Evolutionary conservation across 2,888 invertebrate species (phyloP).

Genomic region (Ennomos quercinarius): DNA sequence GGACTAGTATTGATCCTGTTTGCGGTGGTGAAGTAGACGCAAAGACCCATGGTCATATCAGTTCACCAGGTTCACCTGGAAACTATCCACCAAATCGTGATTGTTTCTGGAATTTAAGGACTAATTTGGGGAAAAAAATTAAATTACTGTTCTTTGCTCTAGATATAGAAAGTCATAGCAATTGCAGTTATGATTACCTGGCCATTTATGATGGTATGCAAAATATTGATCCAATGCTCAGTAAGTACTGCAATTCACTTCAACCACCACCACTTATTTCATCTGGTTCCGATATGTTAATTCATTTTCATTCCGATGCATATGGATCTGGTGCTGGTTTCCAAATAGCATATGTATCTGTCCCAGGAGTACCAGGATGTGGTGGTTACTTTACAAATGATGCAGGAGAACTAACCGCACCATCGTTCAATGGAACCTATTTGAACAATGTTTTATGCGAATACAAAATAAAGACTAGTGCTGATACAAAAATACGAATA

Average conservation of each 20-base stretch:
- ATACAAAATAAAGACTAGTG: slow-evolving; percentile 90
- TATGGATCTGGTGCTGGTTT: slow-evolving; percentile 91
- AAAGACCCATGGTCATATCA: slow-evolving; percentile 89
- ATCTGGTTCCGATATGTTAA: slow-evolving; percentile 85
- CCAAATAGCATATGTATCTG: slow-evolving; percentile 90
- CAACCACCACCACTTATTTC: slow-evolving; percentile 90
- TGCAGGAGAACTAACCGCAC: slow-evolving; percentile 88
- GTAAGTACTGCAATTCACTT: slow-evolving; percentile 90
- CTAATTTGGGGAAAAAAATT: slow-evolving; percentile 90
- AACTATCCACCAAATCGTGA: slow-evolving; percentile 93
- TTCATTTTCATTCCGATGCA: slow-evolving; percentile 94
- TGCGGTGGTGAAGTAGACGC: slow-evolving; percentile 89
- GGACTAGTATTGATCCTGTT: slow-evolving; percentile 90
- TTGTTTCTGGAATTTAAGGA: slow-evolving; percentile 91
- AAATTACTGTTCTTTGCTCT: slow-evolving; percentile 93
- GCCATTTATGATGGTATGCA: slow-evolving; percentile 86
- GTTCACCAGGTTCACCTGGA: slow-evolving; percentile 95
- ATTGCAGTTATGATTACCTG: slow-evolving; percentile 91
- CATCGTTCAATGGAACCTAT: slow-evolving; percentile 84
- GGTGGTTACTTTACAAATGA: slow-evolving; percentile 90
- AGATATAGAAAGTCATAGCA: slow-evolving; percentile 89
- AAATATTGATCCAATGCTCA: slow-evolving; percentile 80
- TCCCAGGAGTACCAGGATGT: slow-evolving; percentile 92
- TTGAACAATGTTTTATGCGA: slow-evolving; percentile 88
- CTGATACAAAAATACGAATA: slow-evolving; percentile 87